Conservation (phyloP, 2,888 invertebrate species). For the Aricia artaxerxes region DNA sequence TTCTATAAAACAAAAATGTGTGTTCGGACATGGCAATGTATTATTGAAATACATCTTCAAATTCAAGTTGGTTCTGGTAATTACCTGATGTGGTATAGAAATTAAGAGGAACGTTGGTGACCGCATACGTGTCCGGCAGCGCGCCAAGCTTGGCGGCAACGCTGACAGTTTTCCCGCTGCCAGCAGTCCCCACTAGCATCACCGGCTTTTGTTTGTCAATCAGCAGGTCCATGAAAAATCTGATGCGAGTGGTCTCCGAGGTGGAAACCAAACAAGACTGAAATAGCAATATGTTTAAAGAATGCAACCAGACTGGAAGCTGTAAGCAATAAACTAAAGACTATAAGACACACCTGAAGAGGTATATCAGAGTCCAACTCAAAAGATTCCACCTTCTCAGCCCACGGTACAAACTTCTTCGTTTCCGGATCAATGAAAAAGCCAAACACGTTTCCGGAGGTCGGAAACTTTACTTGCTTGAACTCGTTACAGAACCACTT, state of each 20-base stretch:
- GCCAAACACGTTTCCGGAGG: slow-evolving; percentile 90
- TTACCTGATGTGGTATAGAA: slow-evolving; percentile 94
- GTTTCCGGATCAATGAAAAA: slow-evolving; percentile 93
- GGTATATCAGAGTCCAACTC: slow-evolving; percentile 93
- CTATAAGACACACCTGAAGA: slow-evolving; percentile 83
- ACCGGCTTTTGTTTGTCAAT: slow-evolving; percentile 89
- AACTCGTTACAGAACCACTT: slow-evolving; percentile 98
- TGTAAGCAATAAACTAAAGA: not conserved
- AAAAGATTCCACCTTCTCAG: slow-evolving; percentile 87
- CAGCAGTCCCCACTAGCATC: slow-evolving; percentile 94
- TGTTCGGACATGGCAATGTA: too few relatives aligned
- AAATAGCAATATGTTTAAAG: slow-evolving; percentile 36
- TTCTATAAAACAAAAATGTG: slow-evolving; percentile 66
- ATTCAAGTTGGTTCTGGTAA: slow-evolving; percentile 28
- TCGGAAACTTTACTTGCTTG: slow-evolving; percentile 93
- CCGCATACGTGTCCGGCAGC: slow-evolving; percentile 87
- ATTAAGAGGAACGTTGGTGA: slow-evolving; percentile 95
- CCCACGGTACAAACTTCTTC: slow-evolving; percentile 93
- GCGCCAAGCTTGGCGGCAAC: slow-evolving; percentile 89
- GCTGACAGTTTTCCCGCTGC: slow-evolving; percentile 96
- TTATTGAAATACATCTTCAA: not conserved
- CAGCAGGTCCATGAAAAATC: slow-evolving; percentile 93
- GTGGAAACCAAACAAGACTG: slow-evolving; percentile 92
- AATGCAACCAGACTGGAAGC: not conserved
- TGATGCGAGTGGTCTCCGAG: slow-evolving; percentile 91